phyloP scores from a whole-genome alignment of 37 sponge, comb jelly and placozoan genomes.

The Axinella damicornis region DNA sequence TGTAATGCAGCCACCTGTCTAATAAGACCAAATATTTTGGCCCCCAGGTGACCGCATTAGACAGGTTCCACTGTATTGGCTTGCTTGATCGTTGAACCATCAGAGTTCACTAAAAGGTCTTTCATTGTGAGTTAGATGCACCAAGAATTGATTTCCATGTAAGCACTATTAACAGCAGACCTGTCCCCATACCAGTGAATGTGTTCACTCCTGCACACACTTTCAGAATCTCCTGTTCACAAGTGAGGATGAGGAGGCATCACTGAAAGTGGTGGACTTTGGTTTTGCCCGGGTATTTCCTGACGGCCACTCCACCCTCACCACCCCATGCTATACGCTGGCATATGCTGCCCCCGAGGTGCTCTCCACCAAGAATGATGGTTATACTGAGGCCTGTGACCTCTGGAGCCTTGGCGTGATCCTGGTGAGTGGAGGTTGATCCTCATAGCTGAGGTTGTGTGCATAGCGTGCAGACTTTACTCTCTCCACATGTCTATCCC shows the following conservation, averaged over 20 bases:
- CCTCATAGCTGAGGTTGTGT: background rate
- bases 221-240: slow-evolving; percentile 86
- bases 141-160: too few relatives aligned
- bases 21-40: too few relatives aligned
- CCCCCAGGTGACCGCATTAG: too few relatives aligned
- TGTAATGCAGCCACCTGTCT: too few relatives aligned
- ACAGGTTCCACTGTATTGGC: too few relatives aligned
- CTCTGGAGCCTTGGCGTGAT: slow-evolving; percentile 99
- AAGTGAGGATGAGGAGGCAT: slow-evolving; percentile 32
- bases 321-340: slow-evolving; percentile 95
- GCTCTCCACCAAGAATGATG: slow-evolving; percentile 54
- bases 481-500: slow-evolving; percentile 6
- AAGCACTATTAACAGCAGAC: too few relatives aligned
- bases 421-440: slow-evolving; percentile 78
- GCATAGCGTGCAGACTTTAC: background rate
- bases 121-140: too few relatives aligned
- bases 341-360: slow-evolving; percentile 98
- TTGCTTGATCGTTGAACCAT: too few relatives aligned
- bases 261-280: slow-evolving; percentile 90
- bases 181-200: too few relatives aligned
- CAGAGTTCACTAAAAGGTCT: too few relatives aligned
- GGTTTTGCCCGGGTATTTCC: slow-evolving; percentile 89
- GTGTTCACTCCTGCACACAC: too few relatives aligned
- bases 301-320: slow-evolving; percentile 65
- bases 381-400: slow-evolving; percentile 94